Percentiles rank a stretch among this genome's conserved stretches.
Conservation (phyloP, 2,113 vertebrate species). For the Zosterops hypoxanthus region DNA sequence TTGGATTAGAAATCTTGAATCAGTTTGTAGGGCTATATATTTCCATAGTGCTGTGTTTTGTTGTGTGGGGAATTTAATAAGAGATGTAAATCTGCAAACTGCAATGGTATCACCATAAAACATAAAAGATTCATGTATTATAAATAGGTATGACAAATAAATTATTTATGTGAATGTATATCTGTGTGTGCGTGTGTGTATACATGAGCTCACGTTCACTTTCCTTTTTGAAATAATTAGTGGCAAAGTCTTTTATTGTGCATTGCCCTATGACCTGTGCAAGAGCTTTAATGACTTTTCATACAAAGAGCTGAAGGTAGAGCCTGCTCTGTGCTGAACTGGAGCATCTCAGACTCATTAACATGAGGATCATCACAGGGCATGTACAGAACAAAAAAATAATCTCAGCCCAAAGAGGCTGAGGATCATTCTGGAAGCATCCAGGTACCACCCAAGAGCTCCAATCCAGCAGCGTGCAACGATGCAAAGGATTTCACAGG, state of each 20-base stretch:
- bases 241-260: not conserved
- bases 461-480: rapidly evolving
- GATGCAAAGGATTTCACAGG: not conserved
- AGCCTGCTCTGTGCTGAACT: not conserved
- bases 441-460: not conserved
- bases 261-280: slow-evolving; percentile 44
- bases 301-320: slow-evolving; percentile 9
- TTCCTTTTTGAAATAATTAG: slow-evolving; percentile 64
- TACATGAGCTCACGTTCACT: not conserved
- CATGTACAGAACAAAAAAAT: not conserved
- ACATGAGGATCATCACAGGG: not conserved
- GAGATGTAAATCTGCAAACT: slow-evolving; percentile 68
- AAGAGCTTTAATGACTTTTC: slow-evolving; percentile 40
- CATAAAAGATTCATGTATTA: slow-evolving; percentile 78
- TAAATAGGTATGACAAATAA: slow-evolving; percentile 77
- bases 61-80: slow-evolving; percentile 68
- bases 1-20: slow-evolving; percentile 34
- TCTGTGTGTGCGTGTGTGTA: not conserved
- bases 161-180: slow-evolving; percentile 66
- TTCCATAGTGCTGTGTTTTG: not conserved
- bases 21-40: slow-evolving; percentile 34
- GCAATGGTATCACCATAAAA: slow-evolving; percentile 56
- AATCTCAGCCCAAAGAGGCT: not conserved
- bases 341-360: not conserved
- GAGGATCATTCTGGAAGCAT: not conserved